A percentile compares a stretch with the other conserved stretches of the same genome.
Conservation (phyloP, 2,797 vertebrate genomes). For the Eleutherodactylus coqui region DNA sequence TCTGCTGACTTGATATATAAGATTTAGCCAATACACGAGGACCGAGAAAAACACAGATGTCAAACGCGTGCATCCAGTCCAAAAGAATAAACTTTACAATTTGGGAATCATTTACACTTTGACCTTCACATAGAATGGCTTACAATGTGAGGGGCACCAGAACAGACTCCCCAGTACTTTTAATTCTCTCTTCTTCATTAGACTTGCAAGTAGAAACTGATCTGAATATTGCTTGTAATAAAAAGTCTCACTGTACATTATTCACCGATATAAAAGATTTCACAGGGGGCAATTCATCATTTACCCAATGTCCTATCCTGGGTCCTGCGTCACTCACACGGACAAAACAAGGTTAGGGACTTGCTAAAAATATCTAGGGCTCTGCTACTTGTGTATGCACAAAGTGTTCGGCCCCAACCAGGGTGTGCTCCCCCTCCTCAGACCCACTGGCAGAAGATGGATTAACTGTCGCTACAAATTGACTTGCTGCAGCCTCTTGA, state of each 20-base stretch:
- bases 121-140: not conserved
- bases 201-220: not conserved
- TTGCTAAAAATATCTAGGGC: conserved; percentile 65
- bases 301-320: conserved; percentile 46
- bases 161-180: not conserved
- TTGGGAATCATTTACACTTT: not conserved
- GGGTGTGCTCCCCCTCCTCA: not conserved
- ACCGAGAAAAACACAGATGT: not conserved
- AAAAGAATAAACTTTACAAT: not conserved
- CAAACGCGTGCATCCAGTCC: not conserved
- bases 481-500: conserved; percentile 53
- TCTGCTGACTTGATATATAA: not conserved
- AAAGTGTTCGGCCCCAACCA: conserved; percentile 58
- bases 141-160: not conserved
- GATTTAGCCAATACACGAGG: not conserved
- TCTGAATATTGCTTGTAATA: conserved; percentile 44
- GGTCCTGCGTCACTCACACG: conserved; percentile 67
- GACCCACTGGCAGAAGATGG: conserved; percentile 30
- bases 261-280: conserved; percentile 37
- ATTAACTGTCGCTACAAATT: conserved; percentile 61
- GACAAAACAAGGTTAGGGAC: conserved; percentile 67
- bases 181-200: conserved; percentile 17
- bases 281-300: conserved; percentile 45
- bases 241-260: conserved; percentile 24
- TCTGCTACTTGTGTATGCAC: conserved; percentile 61